Base-by-base conservation (phyloP, 1,140 invertebrate species). In the Megalonaias nervosa region DNA sequence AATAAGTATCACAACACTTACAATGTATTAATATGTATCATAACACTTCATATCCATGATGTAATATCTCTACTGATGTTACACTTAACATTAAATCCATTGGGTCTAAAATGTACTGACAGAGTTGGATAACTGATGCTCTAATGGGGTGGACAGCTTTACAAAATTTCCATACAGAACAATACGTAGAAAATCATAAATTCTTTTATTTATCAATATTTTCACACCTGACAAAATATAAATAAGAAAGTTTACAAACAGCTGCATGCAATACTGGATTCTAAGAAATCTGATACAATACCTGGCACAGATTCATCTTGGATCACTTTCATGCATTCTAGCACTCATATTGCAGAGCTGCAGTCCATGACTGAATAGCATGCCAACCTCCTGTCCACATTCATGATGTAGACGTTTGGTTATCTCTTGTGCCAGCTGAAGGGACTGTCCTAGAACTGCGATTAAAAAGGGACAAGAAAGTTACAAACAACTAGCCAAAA, bases 381-480 rank as follows among this genome's bases (percentile, higher is more conserved):
- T 57, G 92, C 92, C 60, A 94, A 96, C 81, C 86, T 89, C 74
- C 94, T 93, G 91, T 98, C 97, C 81, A 94, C 93, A 61, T 93
- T 92, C 23, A 98, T 93, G 92, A 89, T 96, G 95, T 1, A 96
- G 95, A 89, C 96, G 97, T 88, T 96, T 96, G 0, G 92, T 87
- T 12, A 98, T 84, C 4, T 93, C 93, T 64, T 92, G 92, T 1
- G 96, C 97, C 57, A 97, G 87, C 85, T 94, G 94, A 1, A 96
- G 85, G 0, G 96, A 93, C 91, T 95, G 93, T 2, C 95, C 95
- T 38, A 97, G 84, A 19, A 93, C 95, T 90, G 79, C 48, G 75
- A 78, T 21, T 90, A 89, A 68, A 21, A 80, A 70, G n/a, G 64
- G n/a, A 62, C 56, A 57, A 4, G 19, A 17, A 56, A 19, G 17